These are phyloP conservation scores for Oceanodroma tethys DNA, from an alignment of 2,113 vertebrate species.

Conservation along the genomic window DNA sequence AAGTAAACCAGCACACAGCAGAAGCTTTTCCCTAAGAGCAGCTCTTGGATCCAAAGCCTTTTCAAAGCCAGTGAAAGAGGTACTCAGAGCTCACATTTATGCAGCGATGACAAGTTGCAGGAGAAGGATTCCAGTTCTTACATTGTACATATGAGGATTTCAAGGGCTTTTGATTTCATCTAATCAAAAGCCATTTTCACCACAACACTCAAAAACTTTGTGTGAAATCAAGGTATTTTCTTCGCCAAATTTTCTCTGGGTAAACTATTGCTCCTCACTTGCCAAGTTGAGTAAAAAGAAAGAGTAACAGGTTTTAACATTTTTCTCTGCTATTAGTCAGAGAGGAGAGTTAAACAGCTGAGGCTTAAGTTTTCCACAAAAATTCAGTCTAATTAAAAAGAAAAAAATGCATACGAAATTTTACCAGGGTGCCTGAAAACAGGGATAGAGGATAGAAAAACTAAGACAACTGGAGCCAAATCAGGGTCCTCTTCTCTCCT, in stretches of 20 bases:
- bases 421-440: not conserved
- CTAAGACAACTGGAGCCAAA: not conserved
- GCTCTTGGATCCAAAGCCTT: not conserved
- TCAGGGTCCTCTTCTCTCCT: not conserved
- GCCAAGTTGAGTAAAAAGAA: slow-evolving; percentile 21
- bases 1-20: not conserved
- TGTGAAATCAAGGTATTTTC: not conserved
- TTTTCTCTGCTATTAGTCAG: slow-evolving; percentile 50
- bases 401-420: not conserved
- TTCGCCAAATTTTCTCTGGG: slow-evolving; percentile 23
- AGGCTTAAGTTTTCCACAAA: not conserved
- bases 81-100: not conserved
- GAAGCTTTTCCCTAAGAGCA: not conserved
- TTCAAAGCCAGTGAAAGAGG: not conserved
- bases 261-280: not conserved
- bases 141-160: not conserved
- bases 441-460: not conserved
- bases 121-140: slow-evolving; percentile 2
- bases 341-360: not conserved
- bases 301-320: slow-evolving; percentile 53
- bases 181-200: slow-evolving; percentile 38
- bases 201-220: slow-evolving; percentile 13
- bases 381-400: not conserved
- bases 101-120: not conserved
- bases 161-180: slow-evolving; percentile 32